These are phyloP conservation scores for Antheraea mylitta DNA, from an alignment of 1,140 invertebrate genomes.

Conservation along the genomic window DNA sequence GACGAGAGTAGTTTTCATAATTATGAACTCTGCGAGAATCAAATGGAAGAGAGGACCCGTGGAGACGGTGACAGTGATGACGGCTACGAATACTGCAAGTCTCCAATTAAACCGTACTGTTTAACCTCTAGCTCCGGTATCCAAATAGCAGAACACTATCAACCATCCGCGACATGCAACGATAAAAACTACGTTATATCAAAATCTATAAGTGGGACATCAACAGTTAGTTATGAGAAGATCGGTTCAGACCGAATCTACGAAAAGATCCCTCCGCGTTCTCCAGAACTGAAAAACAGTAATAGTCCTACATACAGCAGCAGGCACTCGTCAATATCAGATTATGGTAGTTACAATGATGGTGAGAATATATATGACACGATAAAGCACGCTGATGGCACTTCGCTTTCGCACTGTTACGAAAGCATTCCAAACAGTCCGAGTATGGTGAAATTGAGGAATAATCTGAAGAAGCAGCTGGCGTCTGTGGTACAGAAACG, in stretches of 20 bases:
- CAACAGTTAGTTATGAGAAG: slow-evolving; percentile 75
- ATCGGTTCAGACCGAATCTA: slow-evolving; percentile 73
- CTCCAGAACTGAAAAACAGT: slow-evolving; percentile 51
- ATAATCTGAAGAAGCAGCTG: slow-evolving; percentile 58
- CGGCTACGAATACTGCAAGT: slow-evolving; percentile 75
- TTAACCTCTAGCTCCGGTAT: slow-evolving; percentile 62
- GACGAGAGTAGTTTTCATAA: slow-evolving; percentile 71
- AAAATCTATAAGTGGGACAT: slow-evolving; percentile 71
- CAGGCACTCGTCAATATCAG: slow-evolving; percentile 59
- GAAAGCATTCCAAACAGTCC: slow-evolving; percentile 79
- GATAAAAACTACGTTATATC: slow-evolving; percentile 60
- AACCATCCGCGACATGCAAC: slow-evolving; percentile 40
- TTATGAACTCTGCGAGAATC: slow-evolving; percentile 67
- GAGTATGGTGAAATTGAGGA: slow-evolving; percentile 64
- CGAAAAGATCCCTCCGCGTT: slow-evolving; percentile 64
- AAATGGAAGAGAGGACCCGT: slow-evolving; percentile 63
- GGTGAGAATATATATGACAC: slow-evolving; percentile 81
- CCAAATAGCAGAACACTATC: slow-evolving; percentile 63
- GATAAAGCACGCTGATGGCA: slow-evolving; percentile 75
- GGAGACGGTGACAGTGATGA: slow-evolving; percentile 72
- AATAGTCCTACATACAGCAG: slow-evolving; percentile 56
- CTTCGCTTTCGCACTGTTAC: slow-evolving; percentile 79
- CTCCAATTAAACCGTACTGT: slow-evolving; percentile 67
- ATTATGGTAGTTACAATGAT: slow-evolving; percentile 67
- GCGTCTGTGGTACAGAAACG: slow-evolving; percentile 58